These are phyloP conservation scores for Corythornis leucogaster DNA, from an alignment of 2,797 vertebrate genomes.

Conservation along the genomic window DNA sequence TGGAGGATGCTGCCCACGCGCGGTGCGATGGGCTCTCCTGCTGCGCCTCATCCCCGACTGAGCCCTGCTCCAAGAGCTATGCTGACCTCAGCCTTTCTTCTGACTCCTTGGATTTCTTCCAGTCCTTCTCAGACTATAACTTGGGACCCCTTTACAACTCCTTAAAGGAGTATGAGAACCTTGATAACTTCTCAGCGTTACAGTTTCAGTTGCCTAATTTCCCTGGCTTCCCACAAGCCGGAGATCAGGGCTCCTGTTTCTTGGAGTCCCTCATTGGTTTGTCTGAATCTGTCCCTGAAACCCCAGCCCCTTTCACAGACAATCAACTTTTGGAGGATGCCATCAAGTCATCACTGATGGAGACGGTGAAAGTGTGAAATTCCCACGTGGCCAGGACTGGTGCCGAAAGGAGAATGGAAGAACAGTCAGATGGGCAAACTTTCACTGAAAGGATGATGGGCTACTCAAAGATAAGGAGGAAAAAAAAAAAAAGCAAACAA, in stretches of 20 bases:
- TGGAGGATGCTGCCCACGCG: conserved; percentile 63
- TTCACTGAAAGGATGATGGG: neutral
- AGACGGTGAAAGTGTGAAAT: conserved; percentile 89
- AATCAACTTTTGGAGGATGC: conserved; percentile 94
- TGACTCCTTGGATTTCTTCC: conserved; percentile 93
- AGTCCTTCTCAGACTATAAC: conserved; percentile 91
- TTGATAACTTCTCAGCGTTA: conserved; percentile 86
- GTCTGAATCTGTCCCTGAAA: conserved; percentile 90
- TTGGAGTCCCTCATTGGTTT: conserved; percentile 93
- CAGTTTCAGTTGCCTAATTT: conserved; percentile 89
- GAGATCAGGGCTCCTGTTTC: conserved; percentile 88
- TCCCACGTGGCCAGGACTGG: conserved; percentile 4
- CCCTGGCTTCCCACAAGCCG: conserved; percentile 81
- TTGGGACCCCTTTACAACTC: conserved; percentile 93
- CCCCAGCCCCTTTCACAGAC: conserved; percentile 88
- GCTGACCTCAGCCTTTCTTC: conserved; percentile 95
- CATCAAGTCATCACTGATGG: conserved; percentile 90
- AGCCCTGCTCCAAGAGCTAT: conserved; percentile 85
- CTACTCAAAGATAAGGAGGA: neutral
- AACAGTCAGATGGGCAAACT: neutral
- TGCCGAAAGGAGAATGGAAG: fast-evolving
- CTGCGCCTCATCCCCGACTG: conserved; percentile 68
- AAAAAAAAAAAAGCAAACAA: neutral
- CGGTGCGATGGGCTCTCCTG: conserved; percentile 75
- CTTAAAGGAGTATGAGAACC: conserved; percentile 89